Conservation (phyloP, 2,797 vertebrate species). For the Taeniopygia guttata region DNA sequence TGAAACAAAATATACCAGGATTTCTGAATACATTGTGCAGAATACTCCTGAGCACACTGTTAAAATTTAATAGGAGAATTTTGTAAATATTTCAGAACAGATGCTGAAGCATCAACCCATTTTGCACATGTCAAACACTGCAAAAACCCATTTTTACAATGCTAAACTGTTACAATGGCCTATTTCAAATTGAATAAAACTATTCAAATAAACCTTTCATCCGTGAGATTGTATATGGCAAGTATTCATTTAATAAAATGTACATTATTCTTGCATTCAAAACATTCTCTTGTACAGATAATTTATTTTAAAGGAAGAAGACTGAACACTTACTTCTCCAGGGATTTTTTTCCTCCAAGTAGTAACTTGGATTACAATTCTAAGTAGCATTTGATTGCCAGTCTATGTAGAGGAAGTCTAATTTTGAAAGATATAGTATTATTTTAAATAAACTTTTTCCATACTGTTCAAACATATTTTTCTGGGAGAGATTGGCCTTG, state of each 20-base stretch:
- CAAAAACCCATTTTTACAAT: neutral
- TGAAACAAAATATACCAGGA: neutral
- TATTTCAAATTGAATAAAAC: conserved; percentile 22
- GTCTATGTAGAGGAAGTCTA: neutral
- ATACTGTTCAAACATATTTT: neutral
- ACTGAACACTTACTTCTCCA: neutral
- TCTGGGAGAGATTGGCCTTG: neutral
- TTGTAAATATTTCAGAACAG: conserved; percentile 40
- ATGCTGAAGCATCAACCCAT: neutral
- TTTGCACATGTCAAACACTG: neutral
- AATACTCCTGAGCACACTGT: neutral
- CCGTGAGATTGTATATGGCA: neutral
- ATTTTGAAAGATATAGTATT: neutral
- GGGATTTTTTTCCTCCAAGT: neutral
- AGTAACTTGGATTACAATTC: neutral
- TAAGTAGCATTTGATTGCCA: neutral
- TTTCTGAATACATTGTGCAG: neutral
- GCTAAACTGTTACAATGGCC: neutral
- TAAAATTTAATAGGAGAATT: conserved; percentile 33
- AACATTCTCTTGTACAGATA: neutral
- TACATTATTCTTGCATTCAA: neutral
- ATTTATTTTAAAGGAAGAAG: conserved; percentile 10
- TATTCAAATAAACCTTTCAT: conserved; percentile 33
- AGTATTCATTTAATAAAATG: neutral
- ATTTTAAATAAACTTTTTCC: neutral